A percentile compares a stretch with the other conserved stretches of the same genome.
Evolutionary conservation across 2,888 invertebrate genomes (phyloP).

Genomic region (Ellobium chinense): DNA sequence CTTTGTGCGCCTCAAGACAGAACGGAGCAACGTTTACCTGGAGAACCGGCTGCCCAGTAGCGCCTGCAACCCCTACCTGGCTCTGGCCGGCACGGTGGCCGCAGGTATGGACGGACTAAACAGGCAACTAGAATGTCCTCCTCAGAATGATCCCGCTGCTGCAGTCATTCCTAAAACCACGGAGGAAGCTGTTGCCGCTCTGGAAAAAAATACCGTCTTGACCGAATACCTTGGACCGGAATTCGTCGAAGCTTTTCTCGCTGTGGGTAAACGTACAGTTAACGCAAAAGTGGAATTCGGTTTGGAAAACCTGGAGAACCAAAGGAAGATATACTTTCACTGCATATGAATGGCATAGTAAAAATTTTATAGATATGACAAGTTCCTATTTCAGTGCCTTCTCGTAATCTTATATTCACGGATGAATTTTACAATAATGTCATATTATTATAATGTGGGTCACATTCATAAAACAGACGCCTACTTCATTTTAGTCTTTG

Average conservation of each 20-base stretch:
- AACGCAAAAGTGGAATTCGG: neutral
- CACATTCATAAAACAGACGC: too few species aligned
- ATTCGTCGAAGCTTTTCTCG: neutral
- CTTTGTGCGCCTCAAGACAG: constrained; percentile 39
- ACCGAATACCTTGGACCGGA: constrained; percentile 28
- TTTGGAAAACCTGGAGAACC: neutral
- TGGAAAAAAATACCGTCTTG: constrained; percentile 24
- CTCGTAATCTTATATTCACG: too few species aligned
- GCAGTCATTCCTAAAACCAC: constrained; percentile 35
- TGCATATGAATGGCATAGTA: too few species aligned
- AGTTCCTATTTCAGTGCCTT: too few species aligned
- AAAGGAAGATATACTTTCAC: constrained; percentile 24
- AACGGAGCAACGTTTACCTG: constrained; percentile 46
- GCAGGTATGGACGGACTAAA: constrained; percentile 53
- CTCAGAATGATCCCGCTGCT: constrained; percentile 8
- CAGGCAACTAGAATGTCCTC: constrained; percentile 45
- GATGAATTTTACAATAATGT: too few species aligned
- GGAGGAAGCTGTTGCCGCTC: neutral
- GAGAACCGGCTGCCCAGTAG: constrained; percentile 51
- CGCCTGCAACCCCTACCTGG: constrained; percentile 51
- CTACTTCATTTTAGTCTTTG: too few species aligned
- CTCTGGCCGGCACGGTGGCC: constrained; percentile 50
- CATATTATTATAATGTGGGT: too few species aligned
- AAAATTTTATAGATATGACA: too few species aligned
- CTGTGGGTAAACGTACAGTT: neutral